phyloP scores from a whole-genome alignment of 2,113 vertebrate species.

The Collichthys lucidus region DNA sequence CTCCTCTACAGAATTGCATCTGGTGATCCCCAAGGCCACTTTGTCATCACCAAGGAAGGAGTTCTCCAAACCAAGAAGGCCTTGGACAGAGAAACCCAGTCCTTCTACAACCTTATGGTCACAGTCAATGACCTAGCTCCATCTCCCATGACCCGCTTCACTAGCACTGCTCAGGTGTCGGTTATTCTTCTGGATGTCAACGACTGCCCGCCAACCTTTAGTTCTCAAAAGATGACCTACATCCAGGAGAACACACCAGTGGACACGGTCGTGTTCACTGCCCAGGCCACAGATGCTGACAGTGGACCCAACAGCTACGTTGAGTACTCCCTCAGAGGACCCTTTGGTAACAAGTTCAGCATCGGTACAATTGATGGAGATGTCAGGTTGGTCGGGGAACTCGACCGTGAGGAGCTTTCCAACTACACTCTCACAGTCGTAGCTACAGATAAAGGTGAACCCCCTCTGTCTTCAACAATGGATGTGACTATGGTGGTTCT shows the following conservation, averaged over 20 bases:
- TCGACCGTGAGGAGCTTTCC: conserved; percentile 92
- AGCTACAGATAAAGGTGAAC: conserved; percentile 95
- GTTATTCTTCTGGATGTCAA: conserved; percentile 96
- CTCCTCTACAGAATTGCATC: conserved; percentile 90
- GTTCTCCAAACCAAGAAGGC: conserved; percentile 84
- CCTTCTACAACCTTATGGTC: conserved; percentile 95
- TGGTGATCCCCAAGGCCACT: conserved; percentile 90
- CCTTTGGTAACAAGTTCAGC: conserved; percentile 88
- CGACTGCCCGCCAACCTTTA: conserved; percentile 91
- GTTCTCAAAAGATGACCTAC: conserved; percentile 91
- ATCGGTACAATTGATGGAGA: conserved; percentile 91
- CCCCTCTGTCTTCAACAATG: conserved; percentile 88
- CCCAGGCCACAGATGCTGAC: conserved; percentile 89
- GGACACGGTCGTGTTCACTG: conserved; percentile 91
- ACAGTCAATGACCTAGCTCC: conserved; percentile 90
- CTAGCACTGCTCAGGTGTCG: conserved; percentile 94
- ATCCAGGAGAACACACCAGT: conserved; percentile 94
- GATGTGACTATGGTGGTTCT: conserved; percentile 91
- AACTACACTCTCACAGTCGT: conserved; percentile 93
- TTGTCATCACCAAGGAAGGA: conserved; percentile 84
- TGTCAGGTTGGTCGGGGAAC: conserved; percentile 89
- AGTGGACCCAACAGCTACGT: conserved; percentile 98
- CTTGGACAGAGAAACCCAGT: conserved; percentile 94
- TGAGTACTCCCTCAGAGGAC: conserved; percentile 89
- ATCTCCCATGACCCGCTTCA: conserved; percentile 84